phyloP scores from a whole-genome alignment of 1,140 invertebrate species.

The Himalopsyche phryganea region DNA sequence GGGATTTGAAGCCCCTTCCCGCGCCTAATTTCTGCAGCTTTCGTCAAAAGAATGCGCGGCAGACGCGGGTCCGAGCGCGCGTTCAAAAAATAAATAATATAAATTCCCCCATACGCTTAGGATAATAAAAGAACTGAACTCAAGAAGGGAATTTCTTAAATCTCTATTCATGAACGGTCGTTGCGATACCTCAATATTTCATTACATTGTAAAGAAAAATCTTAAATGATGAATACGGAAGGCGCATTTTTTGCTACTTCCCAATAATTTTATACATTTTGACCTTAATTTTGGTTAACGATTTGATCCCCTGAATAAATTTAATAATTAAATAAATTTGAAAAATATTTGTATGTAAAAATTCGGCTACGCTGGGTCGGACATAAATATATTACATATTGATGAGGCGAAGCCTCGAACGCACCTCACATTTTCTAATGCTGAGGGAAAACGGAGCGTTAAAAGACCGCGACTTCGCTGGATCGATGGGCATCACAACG shows the following conservation, averaged over 20 bases:
- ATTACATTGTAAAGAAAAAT: conserved; percentile 24
- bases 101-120: not conserved
- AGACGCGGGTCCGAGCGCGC: not conserved
- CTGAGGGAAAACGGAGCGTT: too few relatives aligned
- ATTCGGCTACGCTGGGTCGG: too few relatives aligned
- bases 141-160: conserved; percentile 26
- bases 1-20: too few relatives aligned
- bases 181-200: conserved; percentile 18
- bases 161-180: conserved; percentile 17
- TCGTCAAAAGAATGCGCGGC: conserved; percentile 6
- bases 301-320: conserved; percentile 6
- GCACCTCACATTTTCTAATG: too few relatives aligned
- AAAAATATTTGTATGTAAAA: too few relatives aligned
- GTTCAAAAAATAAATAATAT: conserved; percentile 1
- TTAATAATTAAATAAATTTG: too few relatives aligned
- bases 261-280: conserved; percentile 22
- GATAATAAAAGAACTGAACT: conserved; percentile 17
- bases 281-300: conserved; percentile 13
- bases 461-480: too few relatives aligned
- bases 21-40: conserved; percentile 26
- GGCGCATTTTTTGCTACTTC: not conserved
- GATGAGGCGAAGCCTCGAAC: too few relatives aligned
- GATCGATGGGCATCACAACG: too few relatives aligned
- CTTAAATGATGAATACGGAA: not conserved
- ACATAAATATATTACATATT: too few relatives aligned